These are phyloP conservation scores for Sarcoramphus papa DNA, from an alignment of 2,797 vertebrate species.

Conservation along the genomic window DNA sequence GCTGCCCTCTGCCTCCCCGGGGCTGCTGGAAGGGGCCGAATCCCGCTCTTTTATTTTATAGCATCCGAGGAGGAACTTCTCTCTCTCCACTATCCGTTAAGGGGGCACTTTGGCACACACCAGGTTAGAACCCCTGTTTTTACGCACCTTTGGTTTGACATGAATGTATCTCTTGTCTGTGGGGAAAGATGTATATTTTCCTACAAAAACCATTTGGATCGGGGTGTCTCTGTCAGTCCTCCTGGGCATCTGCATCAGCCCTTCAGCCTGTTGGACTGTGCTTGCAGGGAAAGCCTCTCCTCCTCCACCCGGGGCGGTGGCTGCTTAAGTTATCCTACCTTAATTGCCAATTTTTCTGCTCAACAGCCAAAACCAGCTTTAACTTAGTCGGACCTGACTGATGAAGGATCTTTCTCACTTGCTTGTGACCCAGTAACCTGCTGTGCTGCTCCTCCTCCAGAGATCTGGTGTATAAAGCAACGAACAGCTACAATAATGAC, in stretches of 20 bases:
- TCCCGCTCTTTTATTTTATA: not conserved
- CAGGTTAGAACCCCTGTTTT: not conserved
- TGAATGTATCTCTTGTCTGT: accelerated
- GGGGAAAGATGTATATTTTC: accelerated
- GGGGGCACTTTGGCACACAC: too few species aligned
- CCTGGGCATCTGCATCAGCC: not conserved
- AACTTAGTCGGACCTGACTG: not conserved
- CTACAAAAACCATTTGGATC: accelerated
- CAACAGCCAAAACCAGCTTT: not conserved
- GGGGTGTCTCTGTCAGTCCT: not conserved
- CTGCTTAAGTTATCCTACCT: not conserved
- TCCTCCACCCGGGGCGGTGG: not conserved
- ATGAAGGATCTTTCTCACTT: not conserved
- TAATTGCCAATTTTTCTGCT: not conserved
- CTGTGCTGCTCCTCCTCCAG: not conserved
- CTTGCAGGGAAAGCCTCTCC: not conserved
- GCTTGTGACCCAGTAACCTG: not conserved
- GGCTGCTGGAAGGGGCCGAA: not conserved
- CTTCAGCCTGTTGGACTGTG: not conserved
- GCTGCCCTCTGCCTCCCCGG: not conserved
- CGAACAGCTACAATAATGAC: not conserved
- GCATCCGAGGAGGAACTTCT: not conserved
- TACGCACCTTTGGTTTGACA: not conserved
- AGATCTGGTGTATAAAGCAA: not conserved
- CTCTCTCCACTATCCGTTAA: accelerated